Evolutionary conservation across 2,888 invertebrate genomes (phyloP).

Genomic region (Mystacides longicornis): DNA sequence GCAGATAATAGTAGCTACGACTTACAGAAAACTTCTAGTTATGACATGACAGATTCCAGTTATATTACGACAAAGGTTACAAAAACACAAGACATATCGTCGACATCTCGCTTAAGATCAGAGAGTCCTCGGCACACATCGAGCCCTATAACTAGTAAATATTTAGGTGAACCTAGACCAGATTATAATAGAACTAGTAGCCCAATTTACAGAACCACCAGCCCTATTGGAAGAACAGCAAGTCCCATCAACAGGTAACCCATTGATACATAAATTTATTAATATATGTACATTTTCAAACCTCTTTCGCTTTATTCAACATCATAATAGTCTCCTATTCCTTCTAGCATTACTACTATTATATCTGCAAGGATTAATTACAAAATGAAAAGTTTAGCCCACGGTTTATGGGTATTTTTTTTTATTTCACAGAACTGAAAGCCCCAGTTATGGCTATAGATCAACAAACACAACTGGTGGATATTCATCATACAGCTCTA

Average conservation of each 20-base stretch:
- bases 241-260: constrained; percentile 43
- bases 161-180: constrained; percentile 46
- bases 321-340: too few species aligned
- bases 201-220: constrained; percentile 45
- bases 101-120: constrained; percentile 36
- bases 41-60: constrained; percentile 43
- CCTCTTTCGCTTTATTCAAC: too few species aligned
- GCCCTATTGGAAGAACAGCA: constrained; percentile 48
- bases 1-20: constrained; percentile 33
- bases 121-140: constrained; percentile 45
- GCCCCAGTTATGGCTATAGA: constrained; percentile 32
- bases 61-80: constrained; percentile 36
- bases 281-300: too few species aligned
- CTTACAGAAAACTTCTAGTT: constrained; percentile 31
- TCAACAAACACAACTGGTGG: not conserved
- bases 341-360: too few species aligned
- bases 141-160: constrained; percentile 47
- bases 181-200: constrained; percentile 45
- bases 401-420: not conserved
- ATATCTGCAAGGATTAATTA: too few species aligned
- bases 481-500: constrained; percentile 35
- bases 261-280: constrained; percentile 35
- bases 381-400: too few species aligned
- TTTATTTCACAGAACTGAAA: constrained; percentile 17
- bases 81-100: constrained; percentile 38